A percentile compares a stretch with the other conserved stretches of the same genome.
These are phyloP conservation scores for Rhegmatorhina hoffmannsi DNA, from an alignment of 2,113 vertebrate species.

Conservation along the genomic window DNA sequence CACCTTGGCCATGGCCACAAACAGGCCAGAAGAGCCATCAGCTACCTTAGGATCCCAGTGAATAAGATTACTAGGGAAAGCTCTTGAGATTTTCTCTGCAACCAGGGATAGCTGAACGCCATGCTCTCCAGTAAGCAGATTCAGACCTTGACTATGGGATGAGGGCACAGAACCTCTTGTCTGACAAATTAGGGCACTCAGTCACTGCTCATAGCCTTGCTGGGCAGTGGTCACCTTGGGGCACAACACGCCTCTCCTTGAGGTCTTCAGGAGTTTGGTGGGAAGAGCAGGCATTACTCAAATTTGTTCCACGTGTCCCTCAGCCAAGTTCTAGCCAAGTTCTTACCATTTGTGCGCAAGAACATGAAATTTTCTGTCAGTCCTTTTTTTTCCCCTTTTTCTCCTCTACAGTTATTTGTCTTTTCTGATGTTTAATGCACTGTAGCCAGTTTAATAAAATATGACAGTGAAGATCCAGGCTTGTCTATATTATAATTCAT, in stretches of 20 bases:
- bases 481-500: neutral
- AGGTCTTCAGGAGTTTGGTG: neutral
- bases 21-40: neutral
- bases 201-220: accelerated
- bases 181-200: accelerated
- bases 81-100: neutral
- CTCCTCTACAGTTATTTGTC: neutral
- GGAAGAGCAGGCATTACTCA: neutral
- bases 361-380: neutral
- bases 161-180: neutral
- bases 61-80: neutral
- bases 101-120: neutral
- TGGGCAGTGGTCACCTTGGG: neutral
- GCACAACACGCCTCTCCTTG: neutral
- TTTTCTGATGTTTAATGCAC: neutral
- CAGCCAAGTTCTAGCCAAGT: neutral
- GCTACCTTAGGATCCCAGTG: neutral
- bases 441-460: neutral
- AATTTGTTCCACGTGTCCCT: neutral
- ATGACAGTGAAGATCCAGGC: neutral
- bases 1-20: neutral
- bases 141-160: neutral
- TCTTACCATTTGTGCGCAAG: neutral
- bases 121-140: neutral
- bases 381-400: neutral